Base-by-base conservation (phyloP, 2,113 vertebrate species). In the Pholis gunnellus region DNA sequence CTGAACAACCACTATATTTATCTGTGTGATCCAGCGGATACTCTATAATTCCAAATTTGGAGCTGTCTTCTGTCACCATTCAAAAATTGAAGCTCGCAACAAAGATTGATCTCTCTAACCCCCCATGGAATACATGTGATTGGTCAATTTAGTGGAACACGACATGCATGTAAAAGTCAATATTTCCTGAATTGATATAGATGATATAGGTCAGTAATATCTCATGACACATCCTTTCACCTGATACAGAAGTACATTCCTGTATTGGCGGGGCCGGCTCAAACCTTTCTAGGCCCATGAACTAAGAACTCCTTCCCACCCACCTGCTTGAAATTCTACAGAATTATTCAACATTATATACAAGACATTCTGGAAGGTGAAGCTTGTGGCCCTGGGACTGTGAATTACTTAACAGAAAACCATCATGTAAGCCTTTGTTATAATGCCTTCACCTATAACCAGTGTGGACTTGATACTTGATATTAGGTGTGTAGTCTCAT, bases 1-100 rank as follows among this genome's bases (percentile, higher is more conserved):
- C 84, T 89, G 76, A 91, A 89, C 48, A 75, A 67, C 86, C 83
- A 84, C 82, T 85, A 86, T 46, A 42, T 93, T 80, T 90, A 90
- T 90, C 88, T 87, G 84, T 73, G 46, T 46, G 75, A 83, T 54
- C 60, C 56, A 52, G 78, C 10, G 4, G 60, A 85, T 57, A 64
- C 56, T 36, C 34, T 69, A 65, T 63, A 86, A 91, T 87, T 88
- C 80, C 81, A 73, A 83, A 69, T 91, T 44, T 82, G 73, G 6
- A 52, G 22, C 72, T 66, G 79, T 88, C 87, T 75, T 54, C 74
- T 83, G 68, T 78, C 82, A 72, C 57, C 63, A 57, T 88, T 64
- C 68, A 31, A 91, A 92, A 13, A 92, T 83, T 87, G 83, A 89
- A 78, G 74, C 81, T 71, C 67, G 68, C 61, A 61, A 82, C 54